Conservation (phyloP, 2,113 vertebrate species). For the Scomber scombrus region DNA sequence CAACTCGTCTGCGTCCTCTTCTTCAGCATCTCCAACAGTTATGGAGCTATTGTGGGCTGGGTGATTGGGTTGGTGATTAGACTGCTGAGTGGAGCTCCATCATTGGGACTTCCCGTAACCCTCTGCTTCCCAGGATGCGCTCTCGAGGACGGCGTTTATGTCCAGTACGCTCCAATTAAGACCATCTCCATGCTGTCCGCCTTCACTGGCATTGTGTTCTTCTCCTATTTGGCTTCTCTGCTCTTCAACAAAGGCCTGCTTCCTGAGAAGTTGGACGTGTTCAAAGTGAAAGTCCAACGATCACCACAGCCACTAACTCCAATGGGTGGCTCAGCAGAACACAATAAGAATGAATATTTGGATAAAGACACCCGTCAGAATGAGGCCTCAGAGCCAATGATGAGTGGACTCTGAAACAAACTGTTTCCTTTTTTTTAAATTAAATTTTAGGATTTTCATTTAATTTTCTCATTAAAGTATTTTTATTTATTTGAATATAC, state of each 20-base stretch:
- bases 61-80: conserved; percentile 75
- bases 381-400: conserved; percentile 14
- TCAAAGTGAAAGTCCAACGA: conserved; percentile 25
- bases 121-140: conserved; percentile 80
- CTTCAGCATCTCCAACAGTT: conserved; percentile 76
- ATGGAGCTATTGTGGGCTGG: conserved; percentile 78
- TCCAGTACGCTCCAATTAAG: conserved; percentile 82
- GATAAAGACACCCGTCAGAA: background rate
- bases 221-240: conserved; percentile 68
- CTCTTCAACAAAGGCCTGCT: conserved; percentile 79
- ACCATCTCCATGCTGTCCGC: conserved; percentile 77
- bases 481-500: no score
- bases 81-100: conserved; percentile 79
- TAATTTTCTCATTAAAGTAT: no score
- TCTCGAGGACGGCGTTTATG: conserved; percentile 57
- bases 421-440: no score
- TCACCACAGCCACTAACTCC: background rate
- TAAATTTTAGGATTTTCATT: no score
- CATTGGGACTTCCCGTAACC: conserved; percentile 61
- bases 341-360: background rate
- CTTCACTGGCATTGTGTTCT: conserved; percentile 43
- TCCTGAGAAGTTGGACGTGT: conserved; percentile 78
- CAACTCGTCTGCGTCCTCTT: conserved; percentile 81
- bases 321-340: background rate
- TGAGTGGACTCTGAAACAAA: background rate